Percentiles rank a stretch among this genome's conserved stretches.
Evolutionary conservation across 2,113 vertebrate genomes (phyloP).

Genomic region (Campylorhamphus procurvoides): DNA sequence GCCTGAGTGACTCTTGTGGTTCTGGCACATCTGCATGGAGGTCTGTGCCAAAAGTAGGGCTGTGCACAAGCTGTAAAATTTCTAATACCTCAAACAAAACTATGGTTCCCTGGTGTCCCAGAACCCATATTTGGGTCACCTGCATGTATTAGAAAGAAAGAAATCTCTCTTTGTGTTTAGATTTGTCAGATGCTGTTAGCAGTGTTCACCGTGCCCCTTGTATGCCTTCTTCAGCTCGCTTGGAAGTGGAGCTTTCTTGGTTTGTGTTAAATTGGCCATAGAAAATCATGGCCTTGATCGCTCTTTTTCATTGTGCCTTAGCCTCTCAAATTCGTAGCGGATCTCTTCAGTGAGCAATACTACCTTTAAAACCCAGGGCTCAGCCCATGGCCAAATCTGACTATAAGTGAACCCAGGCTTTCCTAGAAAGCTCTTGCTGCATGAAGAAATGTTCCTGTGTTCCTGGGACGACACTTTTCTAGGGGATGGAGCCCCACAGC

Average conservation of each 20-base stretch:
- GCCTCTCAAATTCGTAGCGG: neutral
- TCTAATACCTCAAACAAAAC: constrained; percentile 28
- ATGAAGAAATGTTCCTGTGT: neutral
- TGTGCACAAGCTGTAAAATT: neutral
- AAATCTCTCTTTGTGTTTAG: neutral
- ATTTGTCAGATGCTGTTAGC: neutral
- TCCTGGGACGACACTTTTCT: neutral
- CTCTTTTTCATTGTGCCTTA: neutral
- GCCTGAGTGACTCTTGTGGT: neutral
- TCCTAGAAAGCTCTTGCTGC: neutral
- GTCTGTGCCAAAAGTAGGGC: neutral
- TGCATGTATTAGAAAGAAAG: neutral
- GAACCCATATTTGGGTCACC: neutral
- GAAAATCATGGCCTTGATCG: neutral
- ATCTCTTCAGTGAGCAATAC: neutral
- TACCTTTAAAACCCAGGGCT: neutral
- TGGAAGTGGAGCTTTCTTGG: neutral
- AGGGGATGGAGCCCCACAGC: neutral
- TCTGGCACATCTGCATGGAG: neutral
- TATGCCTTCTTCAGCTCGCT: neutral
- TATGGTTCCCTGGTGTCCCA: neutral
- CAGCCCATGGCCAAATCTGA: neutral
- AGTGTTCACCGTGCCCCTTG: neutral
- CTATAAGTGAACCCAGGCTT: neutral
- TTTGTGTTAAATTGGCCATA: neutral